Evolutionary conservation across 2,797 vertebrate genomes (phyloP).

Genomic region (Nyctalus aviator): DNA sequence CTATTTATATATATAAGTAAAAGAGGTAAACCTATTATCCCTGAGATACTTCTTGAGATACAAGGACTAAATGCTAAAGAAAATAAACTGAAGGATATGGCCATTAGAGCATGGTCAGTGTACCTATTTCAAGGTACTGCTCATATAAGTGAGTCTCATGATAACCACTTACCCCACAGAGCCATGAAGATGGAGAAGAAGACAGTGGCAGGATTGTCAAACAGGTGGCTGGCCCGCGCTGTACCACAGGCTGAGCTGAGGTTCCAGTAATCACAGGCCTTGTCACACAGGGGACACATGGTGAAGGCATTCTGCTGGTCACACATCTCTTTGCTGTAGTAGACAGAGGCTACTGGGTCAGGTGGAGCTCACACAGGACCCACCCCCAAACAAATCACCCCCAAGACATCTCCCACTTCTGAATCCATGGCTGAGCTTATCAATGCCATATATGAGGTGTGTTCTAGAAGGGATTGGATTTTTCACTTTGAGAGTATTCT

Average conservation of each 20-base stretch:
- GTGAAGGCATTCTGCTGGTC: slow-evolving; percentile 94
- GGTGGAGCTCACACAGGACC: neutral
- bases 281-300: slow-evolving; percentile 99
- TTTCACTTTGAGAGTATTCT: neutral
- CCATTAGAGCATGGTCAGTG: neutral
- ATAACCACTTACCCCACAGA: slow-evolving; percentile 94
- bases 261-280: slow-evolving; percentile 97
- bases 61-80: neutral
- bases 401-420: neutral
- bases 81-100: neutral
- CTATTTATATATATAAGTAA: neutral
- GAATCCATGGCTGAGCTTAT: neutral
- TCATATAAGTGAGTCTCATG: neutral
- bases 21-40: neutral
- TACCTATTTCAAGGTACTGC: neutral
- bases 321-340: slow-evolving; percentile 95
- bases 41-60: neutral
- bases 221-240: slow-evolving; percentile 94
- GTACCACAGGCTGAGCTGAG: slow-evolving; percentile 95
- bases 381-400: neutral
- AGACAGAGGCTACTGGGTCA: slow-evolving; percentile 59
- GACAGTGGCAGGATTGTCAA: slow-evolving; percentile 97
- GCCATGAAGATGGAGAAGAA: slow-evolving; percentile 99
- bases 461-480: neutral
- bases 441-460: neutral